Evolutionary conservation across 2,113 vertebrate species (phyloP).

Genomic region (Cepphus grylle): DNA sequence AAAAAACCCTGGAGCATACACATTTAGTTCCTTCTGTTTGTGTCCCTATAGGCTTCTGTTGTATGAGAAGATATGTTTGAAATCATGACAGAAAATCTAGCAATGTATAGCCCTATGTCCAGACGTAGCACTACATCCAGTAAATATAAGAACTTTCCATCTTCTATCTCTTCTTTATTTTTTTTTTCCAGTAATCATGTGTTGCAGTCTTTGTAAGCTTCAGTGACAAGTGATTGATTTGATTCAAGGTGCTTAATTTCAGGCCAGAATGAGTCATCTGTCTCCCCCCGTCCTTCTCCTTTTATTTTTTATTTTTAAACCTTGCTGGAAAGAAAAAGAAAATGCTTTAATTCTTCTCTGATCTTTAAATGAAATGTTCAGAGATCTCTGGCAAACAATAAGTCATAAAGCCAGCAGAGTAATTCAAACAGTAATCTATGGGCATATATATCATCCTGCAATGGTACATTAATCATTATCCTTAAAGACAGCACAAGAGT

Average conservation of each 20-base stretch:
- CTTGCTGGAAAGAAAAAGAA: constrained; percentile 55
- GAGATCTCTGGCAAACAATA: constrained; percentile 78
- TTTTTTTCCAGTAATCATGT: constrained; percentile 12
- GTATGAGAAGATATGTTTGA: background rate
- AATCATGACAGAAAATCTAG: background rate
- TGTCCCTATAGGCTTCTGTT: background rate
- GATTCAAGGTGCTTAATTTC: constrained; percentile 64
- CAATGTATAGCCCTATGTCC: background rate
- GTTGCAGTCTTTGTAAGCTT: constrained; percentile 32
- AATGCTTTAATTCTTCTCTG: constrained; percentile 73
- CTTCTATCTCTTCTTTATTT: background rate
- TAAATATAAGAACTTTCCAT: background rate
- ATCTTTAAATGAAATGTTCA: constrained; percentile 76
- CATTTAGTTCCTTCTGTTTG: background rate
- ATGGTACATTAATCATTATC: constrained; percentile 83
- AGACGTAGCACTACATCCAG: background rate
- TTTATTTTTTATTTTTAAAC: constrained; percentile 3
- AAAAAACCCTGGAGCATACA: background rate
- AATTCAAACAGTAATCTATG: constrained; percentile 81
- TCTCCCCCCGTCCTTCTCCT: background rate
- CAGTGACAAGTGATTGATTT: constrained; percentile 57
- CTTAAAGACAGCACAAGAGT: constrained; percentile 73
- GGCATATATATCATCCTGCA: constrained; percentile 82
- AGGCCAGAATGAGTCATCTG: constrained; percentile 2
- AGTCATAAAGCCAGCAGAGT: constrained; percentile 78